Evolutionary conservation across 1,140 invertebrate genomes (phyloP).

Genomic region (Pachypeltis micranthus): DNA sequence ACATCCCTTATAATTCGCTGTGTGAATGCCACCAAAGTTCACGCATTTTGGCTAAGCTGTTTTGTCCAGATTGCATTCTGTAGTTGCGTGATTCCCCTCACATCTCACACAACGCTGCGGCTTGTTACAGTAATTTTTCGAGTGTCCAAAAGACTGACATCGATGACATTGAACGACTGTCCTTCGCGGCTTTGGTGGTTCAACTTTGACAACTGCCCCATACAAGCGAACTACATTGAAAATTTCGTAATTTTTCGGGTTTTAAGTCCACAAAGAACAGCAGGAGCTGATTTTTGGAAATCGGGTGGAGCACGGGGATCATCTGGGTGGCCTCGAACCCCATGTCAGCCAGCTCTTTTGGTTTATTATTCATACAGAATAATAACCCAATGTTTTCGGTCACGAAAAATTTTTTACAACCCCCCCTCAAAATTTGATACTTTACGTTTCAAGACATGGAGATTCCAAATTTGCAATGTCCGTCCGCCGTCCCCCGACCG

Average conservation of each 20-base stretch:
- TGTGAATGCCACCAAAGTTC: conserved; percentile 31
- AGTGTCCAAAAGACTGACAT: conserved; percentile 34
- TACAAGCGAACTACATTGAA: conserved; percentile 26
- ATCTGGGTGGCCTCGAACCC: conserved; percentile 6
- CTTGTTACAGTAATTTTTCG: conserved; percentile 30
- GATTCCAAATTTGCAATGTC: too few relatives aligned
- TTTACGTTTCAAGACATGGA: too few relatives aligned
- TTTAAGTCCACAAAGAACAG: conserved; percentile 32
- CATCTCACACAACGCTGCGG: conserved; percentile 33
- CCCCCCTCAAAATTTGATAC: too few relatives aligned
- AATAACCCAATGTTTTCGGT: too few relatives aligned
- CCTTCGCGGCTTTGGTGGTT: conserved; percentile 28
- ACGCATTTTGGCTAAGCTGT: conserved; percentile 30
- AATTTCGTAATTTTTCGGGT: conserved; percentile 32
- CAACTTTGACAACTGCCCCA: conserved; percentile 29
- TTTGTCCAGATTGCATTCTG: conserved; percentile 33
- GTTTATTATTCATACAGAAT: too few relatives aligned
- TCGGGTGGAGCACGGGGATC: neutral
- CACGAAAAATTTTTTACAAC: too few relatives aligned
- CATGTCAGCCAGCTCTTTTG: conserved; percentile 4
- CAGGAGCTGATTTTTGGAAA: conserved; percentile 27
- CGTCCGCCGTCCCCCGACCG: too few relatives aligned
- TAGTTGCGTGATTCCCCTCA: conserved; percentile 29
- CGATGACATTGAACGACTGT: conserved; percentile 31
- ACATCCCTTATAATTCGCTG: conserved; percentile 34